Percentiles rank a stretch among this genome's conserved stretches.
Evolutionary conservation across 2,113 vertebrate species (phyloP).

Genomic region (Spheniscus mendiculus): DNA sequence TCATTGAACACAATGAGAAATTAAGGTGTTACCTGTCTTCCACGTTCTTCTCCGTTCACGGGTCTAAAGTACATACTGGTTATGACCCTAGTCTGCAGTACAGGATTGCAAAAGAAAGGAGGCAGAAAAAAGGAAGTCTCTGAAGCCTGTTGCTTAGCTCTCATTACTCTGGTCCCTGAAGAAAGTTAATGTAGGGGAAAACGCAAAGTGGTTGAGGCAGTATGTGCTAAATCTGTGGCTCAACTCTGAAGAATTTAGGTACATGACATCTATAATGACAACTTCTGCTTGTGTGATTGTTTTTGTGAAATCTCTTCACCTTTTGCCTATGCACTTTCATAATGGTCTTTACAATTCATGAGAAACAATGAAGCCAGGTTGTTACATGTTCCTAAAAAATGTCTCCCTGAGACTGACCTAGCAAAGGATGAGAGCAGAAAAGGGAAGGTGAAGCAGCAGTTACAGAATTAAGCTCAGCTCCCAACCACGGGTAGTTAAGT

Average conservation of each 20-base stretch:
- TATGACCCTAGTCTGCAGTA: background rate
- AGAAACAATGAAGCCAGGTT: background rate
- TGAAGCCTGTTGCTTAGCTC: background rate
- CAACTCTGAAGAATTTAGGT: background rate
- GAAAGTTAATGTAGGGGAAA: background rate
- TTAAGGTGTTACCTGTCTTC: background rate
- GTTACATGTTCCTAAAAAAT: background rate
- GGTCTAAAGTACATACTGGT: background rate
- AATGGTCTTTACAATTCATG: background rate
- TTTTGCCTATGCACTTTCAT: background rate
- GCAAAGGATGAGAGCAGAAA: background rate
- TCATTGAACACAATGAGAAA: background rate
- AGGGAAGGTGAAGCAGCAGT: background rate
- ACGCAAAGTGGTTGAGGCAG: background rate
- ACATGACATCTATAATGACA: rapidly evolving
- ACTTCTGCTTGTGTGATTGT: background rate
- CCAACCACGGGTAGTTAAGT: background rate
- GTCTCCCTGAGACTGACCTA: background rate
- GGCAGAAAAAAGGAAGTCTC: background rate
- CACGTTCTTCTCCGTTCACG: background rate
- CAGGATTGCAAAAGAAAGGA: background rate
- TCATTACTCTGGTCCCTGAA: background rate
- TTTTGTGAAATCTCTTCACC: background rate
- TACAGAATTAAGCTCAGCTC: background rate
- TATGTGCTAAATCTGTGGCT: rapidly evolving